Evolutionary conservation across 2,888 invertebrate species (phyloP), one percentile per base, ranked within the genome.

Genomic region (Hartigia nigra): DNA sequence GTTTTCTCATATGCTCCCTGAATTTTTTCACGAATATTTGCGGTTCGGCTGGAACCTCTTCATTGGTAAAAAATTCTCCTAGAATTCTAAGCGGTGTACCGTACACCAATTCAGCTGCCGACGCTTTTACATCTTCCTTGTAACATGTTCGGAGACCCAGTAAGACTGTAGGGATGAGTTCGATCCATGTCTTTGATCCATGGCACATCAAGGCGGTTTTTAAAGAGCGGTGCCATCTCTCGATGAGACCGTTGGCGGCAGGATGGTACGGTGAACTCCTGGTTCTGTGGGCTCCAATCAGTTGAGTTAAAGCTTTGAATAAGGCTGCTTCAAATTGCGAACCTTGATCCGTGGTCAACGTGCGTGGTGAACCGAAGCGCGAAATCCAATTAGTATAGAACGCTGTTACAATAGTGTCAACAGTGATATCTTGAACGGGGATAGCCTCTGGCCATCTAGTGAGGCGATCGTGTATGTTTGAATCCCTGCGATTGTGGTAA

Each of bases 211-310:
- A 76, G 35, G 87, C 81, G 1, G 86, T 82, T 78, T 89, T 89
- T 35, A 89, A 78, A 32, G 81, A 79, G 3, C 88, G 80, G 75
- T 88, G 87, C 74, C 84, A 83, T 12, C 87, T 77, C 77, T 90
- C 88, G 4, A 90, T 83, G 76, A 86, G 78, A 23, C 80, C 82
- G 39, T 82, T 81, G 3, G 69, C n/a, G 14, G 78, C 75, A 1
- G 82, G 81, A 36, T 82, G 82, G 35, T 86, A 85, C 3, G 83
- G 55, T 3, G 86, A 82, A 12, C 84, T 84, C 31, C 78, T 74
- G 4, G 78, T 74, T 36, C 77, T 78, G 31, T 82, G 32, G 37
- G 81, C 77, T 12, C 85, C 86, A 11, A 83, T 74, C n/a, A 81
- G 32, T n/a, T 74, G 80, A 12, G 78, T 76, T 55, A 81, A 82